A percentile compares a stretch with the other conserved stretches of the same genome.
These are phyloP conservation scores for Bufo gargarizans DNA, from an alignment of 2,113 vertebrate species.

Conservation along the genomic window DNA sequence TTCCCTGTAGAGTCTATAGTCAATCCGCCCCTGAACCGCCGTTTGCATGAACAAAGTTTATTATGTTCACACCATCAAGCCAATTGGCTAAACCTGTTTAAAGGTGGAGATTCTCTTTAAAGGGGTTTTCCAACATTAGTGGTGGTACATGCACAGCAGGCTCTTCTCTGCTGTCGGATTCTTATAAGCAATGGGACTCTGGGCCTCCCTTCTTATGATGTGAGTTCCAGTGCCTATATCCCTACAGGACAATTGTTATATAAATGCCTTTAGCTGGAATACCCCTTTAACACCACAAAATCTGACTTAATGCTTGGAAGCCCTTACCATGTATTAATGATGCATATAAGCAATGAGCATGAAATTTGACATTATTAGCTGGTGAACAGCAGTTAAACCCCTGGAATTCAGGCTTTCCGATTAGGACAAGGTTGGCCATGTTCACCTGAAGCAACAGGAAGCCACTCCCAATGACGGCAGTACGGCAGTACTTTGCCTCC, in stretches of 20 bases:
- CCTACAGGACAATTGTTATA: not conserved
- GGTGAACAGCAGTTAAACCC: conserved; percentile 13
- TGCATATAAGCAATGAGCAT: not conserved
- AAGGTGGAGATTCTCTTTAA: too few relatives aligned
- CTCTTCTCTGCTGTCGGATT: too few relatives aligned
- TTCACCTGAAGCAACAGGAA: not conserved
- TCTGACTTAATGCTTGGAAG: not conserved
- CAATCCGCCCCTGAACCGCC: too few relatives aligned
- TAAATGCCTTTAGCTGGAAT: not conserved
- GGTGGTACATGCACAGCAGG: too few relatives aligned
- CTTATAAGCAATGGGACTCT: too few relatives aligned
- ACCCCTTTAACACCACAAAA: not conserved
- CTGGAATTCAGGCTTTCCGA: not conserved
- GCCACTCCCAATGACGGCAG: conserved; percentile 28
- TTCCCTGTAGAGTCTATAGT: too few relatives aligned
- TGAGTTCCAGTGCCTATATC: not conserved
- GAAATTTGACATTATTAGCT: not conserved
- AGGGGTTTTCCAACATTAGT: too few relatives aligned
- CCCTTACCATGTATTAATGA: not conserved
- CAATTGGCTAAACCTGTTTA: not conserved
- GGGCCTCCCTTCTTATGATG: not conserved
- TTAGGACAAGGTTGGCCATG: not conserved
- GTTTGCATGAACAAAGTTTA: too few relatives aligned
- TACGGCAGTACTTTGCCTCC: not conserved
- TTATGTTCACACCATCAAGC: too few relatives aligned